Percentiles rank a stretch among this genome's conserved stretches.
phyloP scores from a whole-genome alignment of 1,140 invertebrate genomes.

The Danaus melanippus region DNA sequence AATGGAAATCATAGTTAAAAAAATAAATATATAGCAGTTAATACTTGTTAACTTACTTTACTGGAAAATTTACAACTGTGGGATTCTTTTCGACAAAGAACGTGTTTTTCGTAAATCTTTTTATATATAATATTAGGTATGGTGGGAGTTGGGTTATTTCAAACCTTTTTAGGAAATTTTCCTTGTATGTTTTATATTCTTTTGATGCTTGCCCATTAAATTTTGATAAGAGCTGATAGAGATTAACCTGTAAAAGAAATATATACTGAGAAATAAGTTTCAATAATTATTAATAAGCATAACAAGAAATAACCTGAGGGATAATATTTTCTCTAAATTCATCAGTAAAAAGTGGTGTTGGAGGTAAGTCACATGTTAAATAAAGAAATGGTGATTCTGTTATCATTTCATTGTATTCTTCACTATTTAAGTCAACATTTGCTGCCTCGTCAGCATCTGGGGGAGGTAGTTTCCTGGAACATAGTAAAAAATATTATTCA shows the following conservation, averaged over 20 bases:
- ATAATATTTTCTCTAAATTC: slow-evolving; percentile 98
- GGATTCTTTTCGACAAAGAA: slow-evolving; percentile 99
- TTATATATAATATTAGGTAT: slow-evolving; percentile 98
- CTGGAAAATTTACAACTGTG: slow-evolving; percentile 99
- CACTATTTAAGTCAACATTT: slow-evolving; percentile 83
- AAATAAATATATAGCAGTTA: slow-evolving; percentile 14
- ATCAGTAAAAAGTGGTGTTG: slow-evolving; percentile 97
- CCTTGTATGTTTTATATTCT: slow-evolving; percentile 99
- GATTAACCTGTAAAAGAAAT: slow-evolving; percentile 82
- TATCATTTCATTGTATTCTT: slow-evolving; percentile 90
- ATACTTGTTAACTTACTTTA: slow-evolving; percentile 83
- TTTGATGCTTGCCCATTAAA: slow-evolving; percentile 97
- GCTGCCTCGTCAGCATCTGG: slow-evolving; percentile 93
- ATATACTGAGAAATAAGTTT: slow-evolving; percentile 13
- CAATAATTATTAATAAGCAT: slow-evolving; percentile 4
- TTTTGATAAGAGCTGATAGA: slow-evolving; percentile 93
- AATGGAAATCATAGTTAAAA: slow-evolving; percentile 1
- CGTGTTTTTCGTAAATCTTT: slow-evolving; percentile 98
- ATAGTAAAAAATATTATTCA: neutral
- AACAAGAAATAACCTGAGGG: slow-evolving; percentile 81
- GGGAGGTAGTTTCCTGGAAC: slow-evolving; percentile 88
- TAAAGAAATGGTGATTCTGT: slow-evolving; percentile 95
- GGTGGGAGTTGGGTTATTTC: slow-evolving; percentile 95
- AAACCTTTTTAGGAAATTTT: slow-evolving; percentile 97
- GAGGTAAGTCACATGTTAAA: slow-evolving; percentile 96